Evolutionary conservation across 2,888 invertebrate genomes (phyloP).

Genomic region (Ditylenchus weischeri): DNA sequence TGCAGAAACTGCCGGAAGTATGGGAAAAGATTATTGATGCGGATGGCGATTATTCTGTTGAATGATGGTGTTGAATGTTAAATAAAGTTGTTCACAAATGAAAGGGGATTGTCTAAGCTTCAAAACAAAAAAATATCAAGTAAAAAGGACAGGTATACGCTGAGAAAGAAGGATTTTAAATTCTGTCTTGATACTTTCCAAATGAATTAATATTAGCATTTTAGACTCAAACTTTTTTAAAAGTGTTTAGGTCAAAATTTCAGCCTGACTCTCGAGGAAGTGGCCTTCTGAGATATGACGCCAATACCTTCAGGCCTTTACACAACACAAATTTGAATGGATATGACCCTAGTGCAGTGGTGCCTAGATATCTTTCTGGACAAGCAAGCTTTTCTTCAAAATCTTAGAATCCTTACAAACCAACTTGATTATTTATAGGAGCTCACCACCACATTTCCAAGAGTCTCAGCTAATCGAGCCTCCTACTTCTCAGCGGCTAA

Average conservation of each 20-base stretch:
- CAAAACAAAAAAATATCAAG: too few relatives aligned
- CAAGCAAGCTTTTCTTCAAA: not conserved
- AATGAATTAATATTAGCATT: too few relatives aligned
- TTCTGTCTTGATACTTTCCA: too few relatives aligned
- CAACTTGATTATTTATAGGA: not conserved
- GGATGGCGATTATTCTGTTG: too few relatives aligned
- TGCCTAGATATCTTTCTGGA: not conserved
- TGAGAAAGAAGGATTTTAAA: too few relatives aligned
- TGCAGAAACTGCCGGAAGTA: too few relatives aligned
- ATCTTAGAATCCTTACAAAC: not conserved
- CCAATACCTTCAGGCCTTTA: not conserved
- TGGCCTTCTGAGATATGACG: not conserved
- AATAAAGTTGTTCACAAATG: too few relatives aligned
- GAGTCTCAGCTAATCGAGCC: not conserved
- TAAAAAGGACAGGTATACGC: too few relatives aligned
- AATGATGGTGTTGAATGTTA: too few relatives aligned
- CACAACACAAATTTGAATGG: not conserved
- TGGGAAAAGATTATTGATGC: too few relatives aligned
- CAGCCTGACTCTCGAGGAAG: conserved; percentile 5
- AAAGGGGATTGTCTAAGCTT: too few relatives aligned
- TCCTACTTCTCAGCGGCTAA: not conserved
- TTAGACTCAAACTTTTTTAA: too few relatives aligned
- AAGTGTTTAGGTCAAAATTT: not conserved
- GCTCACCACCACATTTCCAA: not conserved
- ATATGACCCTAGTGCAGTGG: not conserved